Evolutionary conservation across 2,888 invertebrate species (phyloP), one percentile per base, ranked within the genome.

Genomic region (Parnassius apollo): DNA sequence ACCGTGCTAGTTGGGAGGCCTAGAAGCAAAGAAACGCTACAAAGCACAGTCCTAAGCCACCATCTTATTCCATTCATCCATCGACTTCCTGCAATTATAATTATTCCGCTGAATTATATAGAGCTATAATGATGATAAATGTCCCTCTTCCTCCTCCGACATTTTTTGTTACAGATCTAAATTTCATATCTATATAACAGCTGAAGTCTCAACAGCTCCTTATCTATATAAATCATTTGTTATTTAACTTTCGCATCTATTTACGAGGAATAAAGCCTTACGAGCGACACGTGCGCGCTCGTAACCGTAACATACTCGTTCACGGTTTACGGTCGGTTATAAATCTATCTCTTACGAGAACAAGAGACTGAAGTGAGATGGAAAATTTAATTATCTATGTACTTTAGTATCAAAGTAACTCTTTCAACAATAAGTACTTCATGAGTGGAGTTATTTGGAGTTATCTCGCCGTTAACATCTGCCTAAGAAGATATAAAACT

Each of bases 171-270:
- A 11, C 1, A 49, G 13, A 7, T 7, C n/a, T 9, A 13, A 2
- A 13, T 49, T 9, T 9, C 49, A 9, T 9, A 13, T 9, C 13
- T 42, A n/a, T n/a, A 42, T 18, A 50, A 25, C 52, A 52, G 9
- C 52, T 52, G 52, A n/a, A 12, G 46, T 9, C 9, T 13, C 25
- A 45, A 42, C 57, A 25, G 45, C 42, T 52, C 52, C n/a, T 58
- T 35, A 13, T 59, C 54, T 49, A 13, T 53, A 42, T 62, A 55
- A 62, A 59, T 55, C 62, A 54, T 45, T 62, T 59, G 62, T 59
- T 55, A 59, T 62, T 62, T 59, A 62, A 57, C 62, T 53, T 62
- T 58, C 57, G 52, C 57, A 42, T 58, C 49, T 59, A 62, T 62
- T 62, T 59, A 62, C 58, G 62, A 62, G 18, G 57, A 48, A 57